A percentile compares a stretch with the other conserved stretches of the same genome.
Evolutionary conservation across 2,797 vertebrate genomes (phyloP).

Genomic region (Chloroceryle amazona): DNA sequence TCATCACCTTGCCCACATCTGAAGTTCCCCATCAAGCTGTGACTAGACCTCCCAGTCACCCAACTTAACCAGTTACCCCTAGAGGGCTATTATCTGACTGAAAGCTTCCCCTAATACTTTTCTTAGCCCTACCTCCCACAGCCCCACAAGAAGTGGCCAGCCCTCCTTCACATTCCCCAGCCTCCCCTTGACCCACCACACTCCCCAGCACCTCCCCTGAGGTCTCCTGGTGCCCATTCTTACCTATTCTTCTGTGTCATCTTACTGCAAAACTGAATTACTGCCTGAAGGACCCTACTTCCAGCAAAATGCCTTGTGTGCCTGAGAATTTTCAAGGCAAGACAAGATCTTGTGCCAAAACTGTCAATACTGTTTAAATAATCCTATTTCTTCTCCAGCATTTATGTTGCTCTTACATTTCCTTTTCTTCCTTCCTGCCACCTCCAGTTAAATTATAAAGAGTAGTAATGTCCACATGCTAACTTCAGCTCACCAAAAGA

Average conservation of each 20-base stretch:
- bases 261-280: background rate
- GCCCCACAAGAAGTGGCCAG: background rate
- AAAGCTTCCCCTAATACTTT: background rate
- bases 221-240: background rate
- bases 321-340: background rate
- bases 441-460: background rate
- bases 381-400: background rate
- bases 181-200: background rate
- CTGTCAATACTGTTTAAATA: background rate
- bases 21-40: background rate
- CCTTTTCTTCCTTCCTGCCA: background rate
- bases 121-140: background rate
- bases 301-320: background rate
- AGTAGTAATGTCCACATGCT: background rate
- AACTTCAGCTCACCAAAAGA: background rate
- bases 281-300: background rate
- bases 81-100: accelerated
- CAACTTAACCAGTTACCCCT: background rate
- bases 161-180: background rate
- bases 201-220: background rate
- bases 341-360: background rate
- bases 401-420: background rate
- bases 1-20: background rate
- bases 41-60: background rate
- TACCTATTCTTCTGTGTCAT: background rate